Evolutionary conservation across 2,797 vertebrate species (phyloP), one percentile per base, ranked within the genome.

Genomic region (Stomatorhinus walkeri): DNA sequence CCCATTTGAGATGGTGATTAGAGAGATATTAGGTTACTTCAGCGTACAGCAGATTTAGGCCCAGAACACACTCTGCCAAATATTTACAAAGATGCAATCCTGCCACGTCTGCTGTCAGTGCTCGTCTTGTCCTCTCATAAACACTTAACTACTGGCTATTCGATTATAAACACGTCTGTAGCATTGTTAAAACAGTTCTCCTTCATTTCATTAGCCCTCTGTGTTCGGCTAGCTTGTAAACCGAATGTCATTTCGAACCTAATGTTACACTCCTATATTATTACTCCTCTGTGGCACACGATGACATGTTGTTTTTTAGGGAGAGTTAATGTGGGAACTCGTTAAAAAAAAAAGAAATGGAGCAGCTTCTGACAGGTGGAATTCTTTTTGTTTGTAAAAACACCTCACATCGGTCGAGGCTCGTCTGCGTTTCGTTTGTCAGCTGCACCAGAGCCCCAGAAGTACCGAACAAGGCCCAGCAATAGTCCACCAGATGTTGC

Each of bases 11-110:
- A 46, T 6, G 8, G 76, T 46, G 19, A 43, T 81, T 81, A 81
- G 76, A 81, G 40, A 46, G 76, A 81, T 81, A 81, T 81, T 46
- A 81, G 76, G 76, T 81, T 81, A 22, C 76, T 46, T 81, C 40
- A 43, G 28, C 5, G 2, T 81, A n/a, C 40, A 46, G 16, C 19
- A 46, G 76, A 19, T 22, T 81, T 81, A 10, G 76, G 76, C 46
- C 76, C 76, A 81, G 76, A 81, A 22, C 8, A 19, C 36, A 46
- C 2, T 79, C 10, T 8, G 36, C 76, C 40, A 81, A 81, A 81
- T 46, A 81, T 81, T 81, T 81, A 81, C 19, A n/a, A 81, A 81
- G 19, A 43, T 22, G 28, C 76, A 46, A 22, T 46, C 40, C 36
- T 22, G 40, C 76, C 40, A 81, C 14, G 3, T 46, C 43, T 46